Base-by-base conservation (phyloP, 2,113 vertebrate genomes). In the Pionites leucogaster region DNA sequence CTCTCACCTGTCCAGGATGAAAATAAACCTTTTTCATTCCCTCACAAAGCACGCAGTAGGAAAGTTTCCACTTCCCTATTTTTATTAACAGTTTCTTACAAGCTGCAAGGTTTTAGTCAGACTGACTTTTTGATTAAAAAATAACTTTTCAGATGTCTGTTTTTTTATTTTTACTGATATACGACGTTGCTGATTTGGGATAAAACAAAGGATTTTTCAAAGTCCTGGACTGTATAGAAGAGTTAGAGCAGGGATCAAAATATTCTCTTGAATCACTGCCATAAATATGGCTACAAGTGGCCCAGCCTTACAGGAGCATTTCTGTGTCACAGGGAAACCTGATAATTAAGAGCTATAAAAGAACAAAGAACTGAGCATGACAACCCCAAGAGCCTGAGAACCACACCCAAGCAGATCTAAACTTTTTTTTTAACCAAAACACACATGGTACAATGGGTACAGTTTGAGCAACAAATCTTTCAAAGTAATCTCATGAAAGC, bases 351-450 rank as follows among this genome's bases (percentile, higher is more conserved):
- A 80, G n/a, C 52, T 72, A 35, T 4, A 57, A 71, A 94, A 82
- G 87, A 93, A 86, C 82, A 94, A 94, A 77, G 85, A 95, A 63
- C 42, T 11, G 31, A 69, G 79, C 12, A 33, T 55, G 64, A 93
- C 90, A 90, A 90, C 90, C n/a, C n/a, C 37, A 44, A 88, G 23
- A 88, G 59, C 37, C 60, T 69, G 62, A 57, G 55, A 35, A 74
- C 86, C 88, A 93, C 90, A 82, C 92, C 92, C 90, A 75, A 59
- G 37, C 0, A 87, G 31, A 60, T 28, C 27, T 63, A 49, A 63
- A 79, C 28, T 25, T 23, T 28, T 37, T 64, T 86, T 65, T 86
- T 82, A 52, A 76, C 20, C 47, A 80, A 47, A 91, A 70, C 23
- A 60, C 4, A 2, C 9, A 52, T 1, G 17, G 11, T 64, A 60